These are phyloP conservation scores for Allacma fusca DNA, from an alignment of 2,888 invertebrate species.

Conservation along the genomic window DNA sequence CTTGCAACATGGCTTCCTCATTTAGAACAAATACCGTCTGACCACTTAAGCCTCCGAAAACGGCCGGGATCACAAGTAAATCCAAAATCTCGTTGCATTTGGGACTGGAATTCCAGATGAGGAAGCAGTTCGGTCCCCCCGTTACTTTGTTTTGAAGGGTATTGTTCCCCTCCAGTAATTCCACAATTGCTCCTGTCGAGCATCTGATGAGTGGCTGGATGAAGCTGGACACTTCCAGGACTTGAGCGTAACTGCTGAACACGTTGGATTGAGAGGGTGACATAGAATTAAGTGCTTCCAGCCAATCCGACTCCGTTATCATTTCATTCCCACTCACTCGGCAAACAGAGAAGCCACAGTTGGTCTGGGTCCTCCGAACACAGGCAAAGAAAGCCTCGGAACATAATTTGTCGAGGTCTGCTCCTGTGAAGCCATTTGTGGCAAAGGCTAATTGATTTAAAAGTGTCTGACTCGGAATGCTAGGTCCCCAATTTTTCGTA, in stretches of 20 bases:
- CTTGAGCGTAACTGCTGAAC: conserved; percentile 47
- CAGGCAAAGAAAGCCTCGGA: conserved; percentile 73
- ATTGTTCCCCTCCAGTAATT: neutral
- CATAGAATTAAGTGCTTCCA: conserved; percentile 42
- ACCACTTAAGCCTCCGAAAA: conserved; percentile 8
- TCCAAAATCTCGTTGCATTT: conserved; percentile 36
- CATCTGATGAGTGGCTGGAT: conserved; percentile 30
- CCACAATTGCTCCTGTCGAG: conserved; percentile 1
- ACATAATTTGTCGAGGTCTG: conserved; percentile 85
- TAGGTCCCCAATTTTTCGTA: conserved; percentile 75
- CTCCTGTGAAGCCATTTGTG: conserved; percentile 81
- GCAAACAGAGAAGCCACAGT: conserved; percentile 19
- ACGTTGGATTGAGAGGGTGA: conserved; percentile 47
- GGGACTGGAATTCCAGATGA: conserved; percentile 20
- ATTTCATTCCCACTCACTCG: conserved; percentile 11
- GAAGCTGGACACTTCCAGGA: conserved; percentile 17
- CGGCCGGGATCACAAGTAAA: conserved; percentile 33
- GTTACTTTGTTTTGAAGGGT: neutral
- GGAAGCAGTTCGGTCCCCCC: conserved; percentile 30
- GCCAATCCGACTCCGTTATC: conserved; percentile 49
- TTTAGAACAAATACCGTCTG: conserved; percentile 43
- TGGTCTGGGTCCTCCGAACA: conserved; percentile 13
- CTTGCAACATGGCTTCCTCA: conserved; percentile 32
- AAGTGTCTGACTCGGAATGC: conserved; percentile 68
- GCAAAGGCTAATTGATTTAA: conserved; percentile 74